Evolutionary conservation across 1,140 invertebrate genomes (phyloP).

Genomic region (Chymomyza costata): DNA sequence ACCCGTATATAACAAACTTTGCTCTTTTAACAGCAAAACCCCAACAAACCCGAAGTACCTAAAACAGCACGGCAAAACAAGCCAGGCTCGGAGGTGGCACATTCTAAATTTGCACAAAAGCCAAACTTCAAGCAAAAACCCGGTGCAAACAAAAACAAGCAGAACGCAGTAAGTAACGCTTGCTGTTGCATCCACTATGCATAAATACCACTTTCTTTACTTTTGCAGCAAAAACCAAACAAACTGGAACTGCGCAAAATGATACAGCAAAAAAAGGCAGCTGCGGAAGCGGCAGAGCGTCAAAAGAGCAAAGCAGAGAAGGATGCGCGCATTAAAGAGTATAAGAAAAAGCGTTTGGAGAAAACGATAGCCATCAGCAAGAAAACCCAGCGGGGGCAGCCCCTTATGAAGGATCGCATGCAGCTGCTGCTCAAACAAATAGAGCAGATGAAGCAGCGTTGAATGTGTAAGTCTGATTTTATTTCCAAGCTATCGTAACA

Average conservation of each 20-base stretch:
- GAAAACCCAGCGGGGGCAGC: constrained; percentile 61
- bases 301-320: constrained; percentile 48
- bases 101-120: constrained; percentile 22
- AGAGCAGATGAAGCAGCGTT: constrained; percentile 60
- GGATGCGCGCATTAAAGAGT: constrained; percentile 51
- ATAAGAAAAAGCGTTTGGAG: constrained; percentile 64
- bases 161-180: constrained; percentile 14
- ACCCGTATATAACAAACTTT: background rate
- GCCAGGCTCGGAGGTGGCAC: no score
- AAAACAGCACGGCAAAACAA: no score
- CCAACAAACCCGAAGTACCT: background rate
- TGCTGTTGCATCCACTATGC: no score
- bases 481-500: no score
- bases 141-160: constrained; percentile 21
- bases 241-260: constrained; percentile 50
- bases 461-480: constrained; percentile 7
- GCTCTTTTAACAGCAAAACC: background rate
- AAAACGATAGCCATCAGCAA: constrained; percentile 65
- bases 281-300: constrained; percentile 41
- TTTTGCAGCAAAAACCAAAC: constrained; percentile 45
- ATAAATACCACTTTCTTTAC: no score
- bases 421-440: constrained; percentile 66
- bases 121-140: constrained; percentile 41
- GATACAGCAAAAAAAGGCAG: constrained; percentile 47
- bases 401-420: constrained; percentile 72